phyloP scores from a whole-genome alignment of 92 coral and sea anemone species.

The Plumapathes pennacea region DNA sequence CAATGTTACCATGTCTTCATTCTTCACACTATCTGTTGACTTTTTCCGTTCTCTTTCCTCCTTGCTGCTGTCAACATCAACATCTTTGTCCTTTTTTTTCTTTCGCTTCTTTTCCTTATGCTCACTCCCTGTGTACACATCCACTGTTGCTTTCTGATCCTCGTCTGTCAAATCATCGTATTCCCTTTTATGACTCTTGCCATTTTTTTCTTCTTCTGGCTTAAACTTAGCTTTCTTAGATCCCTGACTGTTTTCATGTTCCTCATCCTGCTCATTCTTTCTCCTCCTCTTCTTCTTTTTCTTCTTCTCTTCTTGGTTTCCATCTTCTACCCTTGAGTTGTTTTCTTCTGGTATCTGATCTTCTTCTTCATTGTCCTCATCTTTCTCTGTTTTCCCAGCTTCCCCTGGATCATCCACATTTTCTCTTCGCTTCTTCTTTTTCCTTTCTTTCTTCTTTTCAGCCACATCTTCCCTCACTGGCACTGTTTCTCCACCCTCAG shows the following conservation, averaged over 20 bases:
- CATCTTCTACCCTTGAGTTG: background rate
- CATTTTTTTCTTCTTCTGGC: background rate
- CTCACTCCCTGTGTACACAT: background rate
- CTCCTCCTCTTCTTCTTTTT: background rate
- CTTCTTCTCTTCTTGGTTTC: background rate
- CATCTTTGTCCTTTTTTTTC: background rate
- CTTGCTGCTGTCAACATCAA: constrained; percentile 7
- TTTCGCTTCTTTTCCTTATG: background rate
- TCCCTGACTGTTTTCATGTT: background rate
- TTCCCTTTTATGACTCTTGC: background rate
- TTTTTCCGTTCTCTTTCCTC: background rate
- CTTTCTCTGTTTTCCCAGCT: background rate
- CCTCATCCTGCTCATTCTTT: background rate
- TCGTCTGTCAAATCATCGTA: background rate
- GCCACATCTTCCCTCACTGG: background rate
- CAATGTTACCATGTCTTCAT: background rate
- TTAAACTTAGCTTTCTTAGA: no score
- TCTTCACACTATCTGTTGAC: background rate
- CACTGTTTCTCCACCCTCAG: background rate
- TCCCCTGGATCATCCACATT: background rate
- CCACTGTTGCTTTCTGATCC: background rate
- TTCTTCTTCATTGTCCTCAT: background rate
- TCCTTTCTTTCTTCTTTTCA: background rate
- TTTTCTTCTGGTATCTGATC: background rate
- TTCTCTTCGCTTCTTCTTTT: background rate